A percentile compares a stretch with the other conserved stretches of the same genome.
Conservation (phyloP, 1,140 invertebrate genomes). For the Whitmania pigra region DNA sequence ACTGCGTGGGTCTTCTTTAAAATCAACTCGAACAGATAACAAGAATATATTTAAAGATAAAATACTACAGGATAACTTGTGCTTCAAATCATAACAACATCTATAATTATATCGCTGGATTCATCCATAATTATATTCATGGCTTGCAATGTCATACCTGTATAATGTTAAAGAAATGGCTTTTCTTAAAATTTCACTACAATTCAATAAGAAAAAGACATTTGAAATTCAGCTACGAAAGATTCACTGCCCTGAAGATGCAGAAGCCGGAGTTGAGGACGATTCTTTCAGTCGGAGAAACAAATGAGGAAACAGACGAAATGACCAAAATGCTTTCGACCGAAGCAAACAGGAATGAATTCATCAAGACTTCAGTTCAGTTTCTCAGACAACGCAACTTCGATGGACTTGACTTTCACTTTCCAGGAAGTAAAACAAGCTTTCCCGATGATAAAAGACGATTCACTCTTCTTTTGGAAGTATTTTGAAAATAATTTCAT, state of each 20-base stretch:
- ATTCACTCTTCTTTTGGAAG: constrained; percentile 44
- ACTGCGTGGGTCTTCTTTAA: too few species aligned
- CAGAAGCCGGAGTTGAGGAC: constrained; percentile 81
- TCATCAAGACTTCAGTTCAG: constrained; percentile 82
- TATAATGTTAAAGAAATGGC: too few species aligned
- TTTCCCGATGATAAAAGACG: constrained; percentile 55
- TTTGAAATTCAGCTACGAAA: constrained; percentile 49
- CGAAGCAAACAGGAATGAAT: constrained; percentile 50
- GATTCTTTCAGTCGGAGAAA: constrained; percentile 78
- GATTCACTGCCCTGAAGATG: constrained; percentile 66
- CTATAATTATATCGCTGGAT: too few species aligned
- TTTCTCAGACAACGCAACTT: constrained; percentile 81
- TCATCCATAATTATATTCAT: too few species aligned
- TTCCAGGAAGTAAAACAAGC: constrained; percentile 52
- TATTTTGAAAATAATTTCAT: constrained; percentile 16
- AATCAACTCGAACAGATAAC: too few species aligned
- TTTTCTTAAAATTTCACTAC: background rate
- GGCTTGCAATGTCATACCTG: too few species aligned
- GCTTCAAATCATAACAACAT: too few species aligned
- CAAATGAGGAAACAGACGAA: constrained; percentile 82
- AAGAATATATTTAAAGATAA: too few species aligned
- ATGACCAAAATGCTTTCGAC: constrained; percentile 50
- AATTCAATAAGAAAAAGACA: background rate
- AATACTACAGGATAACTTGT: too few species aligned
- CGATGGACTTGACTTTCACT: constrained; percentile 91